Conservation (phyloP, 2,113 vertebrate genomes). For the Prionailurus bengalensis region DNA sequence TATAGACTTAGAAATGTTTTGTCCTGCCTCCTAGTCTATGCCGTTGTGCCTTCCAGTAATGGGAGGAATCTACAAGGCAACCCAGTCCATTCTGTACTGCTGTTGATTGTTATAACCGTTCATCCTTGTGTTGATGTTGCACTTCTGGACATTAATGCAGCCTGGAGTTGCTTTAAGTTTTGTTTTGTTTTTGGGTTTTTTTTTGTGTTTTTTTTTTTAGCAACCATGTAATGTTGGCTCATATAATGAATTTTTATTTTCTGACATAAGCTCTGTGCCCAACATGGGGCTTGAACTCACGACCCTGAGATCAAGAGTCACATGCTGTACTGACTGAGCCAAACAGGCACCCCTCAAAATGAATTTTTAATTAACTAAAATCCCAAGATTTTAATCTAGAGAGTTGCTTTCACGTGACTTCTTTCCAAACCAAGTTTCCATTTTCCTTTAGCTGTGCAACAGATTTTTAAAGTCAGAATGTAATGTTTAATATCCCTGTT, state of each 20-base stretch:
- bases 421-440: conserved; percentile 54
- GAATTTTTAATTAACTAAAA: conserved; percentile 72
- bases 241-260: not conserved
- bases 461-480: not conserved
- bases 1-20: conserved; percentile 54
- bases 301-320: not conserved
- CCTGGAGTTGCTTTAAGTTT: conserved; percentile 28
- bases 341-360: not conserved
- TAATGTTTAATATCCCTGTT: conserved; percentile 31
- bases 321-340: not conserved
- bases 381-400: conserved; percentile 61
- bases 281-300: not conserved
- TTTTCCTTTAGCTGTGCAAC: conserved; percentile 55
- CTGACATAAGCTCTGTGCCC: not conserved
- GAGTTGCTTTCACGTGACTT: conserved; percentile 53
- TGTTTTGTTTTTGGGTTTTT: too few species aligned
- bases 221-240: conserved; percentile 46
- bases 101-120: conserved; percentile 47
- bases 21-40: not conserved
- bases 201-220: not conserved
- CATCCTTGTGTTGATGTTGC: conserved; percentile 30
- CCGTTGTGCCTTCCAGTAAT: not conserved
- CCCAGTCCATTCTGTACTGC: not conserved
- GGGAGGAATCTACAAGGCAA: not conserved
- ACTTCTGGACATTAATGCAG: conserved; percentile 64